Conservation (phyloP, 2,797 vertebrate species). For the Austrolebias charrua region DNA sequence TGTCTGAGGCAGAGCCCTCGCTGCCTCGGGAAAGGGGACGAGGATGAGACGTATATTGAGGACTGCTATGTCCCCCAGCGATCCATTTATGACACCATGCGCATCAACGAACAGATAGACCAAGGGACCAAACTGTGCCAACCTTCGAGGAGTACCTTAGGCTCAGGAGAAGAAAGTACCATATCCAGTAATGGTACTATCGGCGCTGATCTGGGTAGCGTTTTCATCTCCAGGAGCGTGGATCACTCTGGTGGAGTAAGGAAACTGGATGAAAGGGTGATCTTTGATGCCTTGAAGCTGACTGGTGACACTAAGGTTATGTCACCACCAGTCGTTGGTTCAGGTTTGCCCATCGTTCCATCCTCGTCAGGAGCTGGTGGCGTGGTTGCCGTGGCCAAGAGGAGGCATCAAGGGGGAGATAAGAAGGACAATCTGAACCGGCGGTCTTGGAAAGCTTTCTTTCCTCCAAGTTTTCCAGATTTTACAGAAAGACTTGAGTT, state of each 20-base stretch:
- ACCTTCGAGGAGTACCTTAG: slow-evolving; percentile 90
- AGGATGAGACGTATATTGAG: slow-evolving; percentile 97
- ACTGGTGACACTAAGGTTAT: slow-evolving; percentile 89
- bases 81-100: slow-evolving; percentile 98
- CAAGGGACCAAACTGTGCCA: slow-evolving; percentile 93
- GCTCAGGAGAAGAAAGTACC: slow-evolving; percentile 87
- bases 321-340: slow-evolving; percentile 78
- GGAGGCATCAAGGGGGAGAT: slow-evolving; percentile 78
- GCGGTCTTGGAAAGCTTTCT: slow-evolving; percentile 96
- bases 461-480: slow-evolving; percentile 94
- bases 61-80: slow-evolving; percentile 98
- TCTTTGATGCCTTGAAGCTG: slow-evolving; percentile 95
- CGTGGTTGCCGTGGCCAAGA: slow-evolving; percentile 78
- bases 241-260: slow-evolving; percentile 78
- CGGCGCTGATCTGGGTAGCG: slow-evolving; percentile 79
- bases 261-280: slow-evolving; percentile 93
- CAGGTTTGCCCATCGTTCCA: slow-evolving; percentile 68
- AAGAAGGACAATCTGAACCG: slow-evolving; percentile 93
- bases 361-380: slow-evolving; percentile 74
- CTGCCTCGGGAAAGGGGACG: slow-evolving; percentile 95
- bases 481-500: slow-evolving; percentile 93
- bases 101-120: slow-evolving; percentile 98
- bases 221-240: slow-evolving; percentile 82
- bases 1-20: slow-evolving; percentile 95
- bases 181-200: slow-evolving; percentile 95